Percentiles rank a stretch among this genome's conserved stretches.
Conservation (phyloP, 2,797 vertebrate genomes). For the Poecilia picta region DNA sequence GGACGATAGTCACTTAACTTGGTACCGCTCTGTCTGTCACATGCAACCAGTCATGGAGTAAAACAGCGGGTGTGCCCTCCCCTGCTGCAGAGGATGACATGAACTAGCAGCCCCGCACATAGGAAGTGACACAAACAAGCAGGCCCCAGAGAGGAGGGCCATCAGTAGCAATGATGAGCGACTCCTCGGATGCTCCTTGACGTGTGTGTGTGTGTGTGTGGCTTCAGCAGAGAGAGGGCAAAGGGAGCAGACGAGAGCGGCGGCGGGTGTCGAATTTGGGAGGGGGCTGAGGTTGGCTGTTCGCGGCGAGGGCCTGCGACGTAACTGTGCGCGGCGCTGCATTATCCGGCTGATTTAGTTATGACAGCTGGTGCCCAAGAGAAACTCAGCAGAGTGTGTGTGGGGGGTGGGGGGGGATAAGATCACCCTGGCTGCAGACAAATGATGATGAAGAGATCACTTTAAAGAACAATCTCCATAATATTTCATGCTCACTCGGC, state of each 20-base stretch:
- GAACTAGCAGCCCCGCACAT: conserved; percentile 83
- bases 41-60: conserved; percentile 75
- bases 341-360: conserved; percentile 99
- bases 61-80: conserved; percentile 72
- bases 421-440: conserved; percentile 89
- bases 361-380: conserved; percentile 95
- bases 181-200: conserved; percentile 87
- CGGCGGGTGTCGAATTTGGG: conserved; percentile 29
- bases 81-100: conserved; percentile 71
- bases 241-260: conserved; percentile 65
- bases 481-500: conserved; percentile 97
- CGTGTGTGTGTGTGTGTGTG: conserved; percentile 84
- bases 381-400: conserved; percentile 76
- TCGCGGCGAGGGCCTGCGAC: conserved; percentile 37
- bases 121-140: conserved; percentile 90
- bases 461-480: conserved; percentile 99
- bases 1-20: conserved; percentile 50
- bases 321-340: conserved; percentile 73
- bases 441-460: conserved; percentile 99
- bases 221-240: conserved; percentile 62
- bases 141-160: conserved; percentile 84
- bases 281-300: conserved; percentile 40
- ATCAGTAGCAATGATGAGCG: conserved; percentile 88
- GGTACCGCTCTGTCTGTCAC: conserved; percentile 51
- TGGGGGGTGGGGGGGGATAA: conserved; percentile 78